Percentiles rank a stretch among this genome's conserved stretches.
phyloP scores from a whole-genome alignment of 2,113 vertebrate genomes.

The Phaetusa simplex region DNA sequence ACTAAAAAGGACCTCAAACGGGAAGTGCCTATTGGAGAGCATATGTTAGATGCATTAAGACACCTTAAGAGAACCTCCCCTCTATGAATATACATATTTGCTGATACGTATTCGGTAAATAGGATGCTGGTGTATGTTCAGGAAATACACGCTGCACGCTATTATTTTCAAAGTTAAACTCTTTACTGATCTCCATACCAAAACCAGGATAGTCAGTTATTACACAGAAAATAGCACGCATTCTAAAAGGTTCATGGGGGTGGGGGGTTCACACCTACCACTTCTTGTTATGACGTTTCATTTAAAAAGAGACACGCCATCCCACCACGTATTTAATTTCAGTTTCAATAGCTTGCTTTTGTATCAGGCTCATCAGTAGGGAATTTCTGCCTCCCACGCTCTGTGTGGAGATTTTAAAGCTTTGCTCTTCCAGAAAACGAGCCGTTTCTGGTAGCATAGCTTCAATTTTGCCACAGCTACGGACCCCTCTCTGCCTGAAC shows the following conservation, averaged over 20 bases:
- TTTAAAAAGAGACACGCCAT: not conserved
- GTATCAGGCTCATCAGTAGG: not conserved
- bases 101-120: not conserved
- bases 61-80: not conserved
- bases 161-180: not conserved
- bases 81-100: not conserved
- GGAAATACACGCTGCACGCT: rapidly evolving
- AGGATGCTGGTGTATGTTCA: not conserved
- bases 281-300: not conserved
- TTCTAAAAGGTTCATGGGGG: not conserved
- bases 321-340: not conserved
- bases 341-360: slow-evolving; percentile 20
- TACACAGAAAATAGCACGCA: not conserved
- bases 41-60: not conserved
- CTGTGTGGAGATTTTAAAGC: not conserved
- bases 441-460: not conserved
- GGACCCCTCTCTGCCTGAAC: not conserved
- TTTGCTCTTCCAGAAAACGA: not conserved
- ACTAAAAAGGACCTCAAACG: not conserved
- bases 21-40: not conserved
- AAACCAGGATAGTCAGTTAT: not conserved
- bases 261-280: not conserved
- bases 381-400: not conserved
- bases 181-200: not conserved
- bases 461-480: not conserved